Evolutionary conservation across 2,113 vertebrate species (phyloP).

Genomic region (Lontra canadensis): DNA sequence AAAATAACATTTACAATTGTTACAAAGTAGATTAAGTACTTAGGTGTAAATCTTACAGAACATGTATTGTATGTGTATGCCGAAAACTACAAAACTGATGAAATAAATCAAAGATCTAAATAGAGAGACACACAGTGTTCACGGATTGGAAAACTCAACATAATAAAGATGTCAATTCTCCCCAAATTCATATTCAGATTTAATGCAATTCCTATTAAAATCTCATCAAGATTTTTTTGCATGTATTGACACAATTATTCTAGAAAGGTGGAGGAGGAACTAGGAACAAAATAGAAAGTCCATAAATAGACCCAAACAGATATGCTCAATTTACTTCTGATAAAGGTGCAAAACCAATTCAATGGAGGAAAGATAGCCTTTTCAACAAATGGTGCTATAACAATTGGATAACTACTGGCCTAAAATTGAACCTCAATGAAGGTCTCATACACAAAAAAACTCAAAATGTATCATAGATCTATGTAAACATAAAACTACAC

Average conservation of each 20-base stretch:
- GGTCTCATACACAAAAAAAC: not conserved
- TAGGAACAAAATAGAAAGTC: not conserved
- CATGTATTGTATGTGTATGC: not conserved
- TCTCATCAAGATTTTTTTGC: conserved; percentile 31
- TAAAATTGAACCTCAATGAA: not conserved
- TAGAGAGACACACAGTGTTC: not conserved
- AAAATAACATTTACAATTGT: not conserved
- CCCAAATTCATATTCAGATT: conserved; percentile 7
- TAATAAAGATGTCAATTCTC: not conserved
- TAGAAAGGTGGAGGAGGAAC: conserved; percentile 4
- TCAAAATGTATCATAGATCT: conserved; percentile 5
- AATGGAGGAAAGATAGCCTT: not conserved
- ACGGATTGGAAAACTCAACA: conserved; percentile 11
- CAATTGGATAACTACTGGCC: not conserved
- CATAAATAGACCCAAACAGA: not conserved
- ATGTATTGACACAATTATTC: not conserved
- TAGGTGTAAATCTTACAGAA: conserved; percentile 11
- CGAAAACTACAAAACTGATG: conserved; percentile 23
- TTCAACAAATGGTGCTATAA: conserved; percentile 1
- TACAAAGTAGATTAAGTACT: conserved; percentile 37
- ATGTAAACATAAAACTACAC: not conserved
- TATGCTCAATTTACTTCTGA: conserved; percentile 6
- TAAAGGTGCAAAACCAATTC: conserved; percentile 9
- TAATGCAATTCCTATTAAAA: conserved; percentile 36
- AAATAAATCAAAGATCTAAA: conserved; percentile 49